phyloP scores from a whole-genome alignment of 2,888 invertebrate genomes.

The Xestia c-nigrum region DNA sequence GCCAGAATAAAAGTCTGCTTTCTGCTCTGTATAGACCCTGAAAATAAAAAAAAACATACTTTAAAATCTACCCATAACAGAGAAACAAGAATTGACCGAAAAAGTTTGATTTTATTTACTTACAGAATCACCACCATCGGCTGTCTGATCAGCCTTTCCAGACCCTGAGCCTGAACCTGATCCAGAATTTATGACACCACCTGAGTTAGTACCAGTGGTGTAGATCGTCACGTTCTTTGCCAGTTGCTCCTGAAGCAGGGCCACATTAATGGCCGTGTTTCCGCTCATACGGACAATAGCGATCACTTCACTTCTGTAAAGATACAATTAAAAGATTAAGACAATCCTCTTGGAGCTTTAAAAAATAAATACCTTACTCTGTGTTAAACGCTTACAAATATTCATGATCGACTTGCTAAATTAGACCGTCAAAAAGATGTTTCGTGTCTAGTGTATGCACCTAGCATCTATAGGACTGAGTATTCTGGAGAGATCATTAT shows the following conservation, averaged over 20 bases:
- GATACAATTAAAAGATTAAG: not conserved
- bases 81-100: not conserved
- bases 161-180: constrained; percentile 57
- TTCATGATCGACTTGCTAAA: not conserved
- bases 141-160: constrained; percentile 74
- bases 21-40: constrained; percentile 94
- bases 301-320: constrained; percentile 93
- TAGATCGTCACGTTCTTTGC: constrained; percentile 87
- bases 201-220: constrained; percentile 75
- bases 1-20: constrained; percentile 94
- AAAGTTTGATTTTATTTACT: constrained; percentile 55
- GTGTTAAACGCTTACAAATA: too few species aligned
- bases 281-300: constrained; percentile 93
- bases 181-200: constrained; percentile 68
- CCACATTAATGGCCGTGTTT: constrained; percentile 93
- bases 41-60: constrained; percentile 73
- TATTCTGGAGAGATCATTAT: not conserved
- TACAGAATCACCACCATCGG: constrained; percentile 81
- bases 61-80: not conserved
- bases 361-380: not conserved
- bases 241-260: constrained; percentile 92
- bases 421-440: not conserved
- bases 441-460: not conserved
- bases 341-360: not conserved
- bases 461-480: not conserved